A percentile compares a stretch with the other conserved stretches of the same genome.
Evolutionary conservation across 2,113 vertebrate genomes (phyloP).

Genomic region (Anhinga anhinga): DNA sequence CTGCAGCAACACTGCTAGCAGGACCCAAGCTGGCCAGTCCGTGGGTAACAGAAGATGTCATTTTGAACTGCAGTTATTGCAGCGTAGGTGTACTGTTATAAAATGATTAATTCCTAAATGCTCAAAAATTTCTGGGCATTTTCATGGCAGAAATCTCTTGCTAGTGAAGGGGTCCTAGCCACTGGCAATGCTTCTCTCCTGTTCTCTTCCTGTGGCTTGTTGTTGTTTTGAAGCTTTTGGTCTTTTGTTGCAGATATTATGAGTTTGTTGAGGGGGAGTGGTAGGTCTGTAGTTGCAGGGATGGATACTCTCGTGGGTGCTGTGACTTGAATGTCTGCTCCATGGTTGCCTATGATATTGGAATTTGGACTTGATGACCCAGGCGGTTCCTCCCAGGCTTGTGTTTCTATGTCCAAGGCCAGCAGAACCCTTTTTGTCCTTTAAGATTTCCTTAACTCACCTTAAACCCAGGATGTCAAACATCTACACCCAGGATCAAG

Average conservation of each 20-base stretch:
- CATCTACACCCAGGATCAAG: background rate
- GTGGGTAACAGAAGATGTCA: background rate
- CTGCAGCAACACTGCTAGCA: background rate
- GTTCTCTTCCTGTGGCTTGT: background rate
- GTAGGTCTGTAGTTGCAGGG: background rate
- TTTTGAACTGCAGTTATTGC: background rate
- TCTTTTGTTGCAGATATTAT: background rate
- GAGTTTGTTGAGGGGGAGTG: background rate
- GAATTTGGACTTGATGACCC: background rate
- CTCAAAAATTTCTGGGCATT: background rate
- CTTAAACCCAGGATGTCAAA: background rate
- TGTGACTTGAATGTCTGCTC: background rate
- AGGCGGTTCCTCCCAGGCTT: background rate
- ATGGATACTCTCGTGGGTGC: background rate
- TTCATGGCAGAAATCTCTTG: background rate
- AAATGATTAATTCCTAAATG: background rate
- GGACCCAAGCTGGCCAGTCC: rapidly evolving
- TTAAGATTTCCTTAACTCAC: background rate
- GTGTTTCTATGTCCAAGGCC: background rate
- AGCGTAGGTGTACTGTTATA: background rate
- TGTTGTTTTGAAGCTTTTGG: background rate
- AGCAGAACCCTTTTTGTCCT: background rate
- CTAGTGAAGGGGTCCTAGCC: background rate
- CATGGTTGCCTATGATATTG: background rate
- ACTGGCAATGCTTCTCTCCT: background rate